Base-by-base conservation (phyloP, 2,888 invertebrate genomes). In the Kuschelorhynchus macadamiae region DNA sequence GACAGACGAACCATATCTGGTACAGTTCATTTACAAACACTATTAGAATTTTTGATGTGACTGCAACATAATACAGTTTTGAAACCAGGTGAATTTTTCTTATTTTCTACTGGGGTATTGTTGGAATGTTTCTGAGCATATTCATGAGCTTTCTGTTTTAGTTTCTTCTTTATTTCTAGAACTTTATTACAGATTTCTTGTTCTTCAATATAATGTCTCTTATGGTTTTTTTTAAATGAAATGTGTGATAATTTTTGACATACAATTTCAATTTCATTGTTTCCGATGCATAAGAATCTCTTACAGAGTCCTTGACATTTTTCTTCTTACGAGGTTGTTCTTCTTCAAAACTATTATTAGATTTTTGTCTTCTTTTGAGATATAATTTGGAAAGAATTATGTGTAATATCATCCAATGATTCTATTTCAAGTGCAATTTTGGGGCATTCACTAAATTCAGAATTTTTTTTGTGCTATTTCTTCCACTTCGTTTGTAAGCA, bases 1-100 rank as follows among this genome's bases (percentile, higher is more conserved):
- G 56, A 56, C 42, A 56, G 56, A 12, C 44, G 56, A n/a, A 56
- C 32, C 17, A 44, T 30, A 42, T 56, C 56, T 1, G 56, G 41
- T n/a, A 21, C 9, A 25, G 20, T 53, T 41, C 39, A 39, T 25
- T 39, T 20, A 25, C 53, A 39, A n/a, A 53, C 12, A 21, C 20
- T 25, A 33, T 53, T 41, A 20, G 39, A 53, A 16, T 25, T 53
- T 41, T 53, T 53, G 16, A 53, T 20, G 20, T 53, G 53, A 21
- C 41, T 41, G 39, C 25, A 53, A 21, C 25, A 39, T n/a, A 53
- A 53, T 12, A 53, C 41, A 41, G 16, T 41, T 41, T 39, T 53
- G 7, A 53, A 20, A 4, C 21, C 39, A 14, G 41, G 12, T 12
- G 39, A 20, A 20, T 53, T 39, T 21, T 53, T 39, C 12, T 12